Evolutionary conservation across 2,888 invertebrate genomes (phyloP), one percentile per base, ranked within the genome.

Genomic region (Choristoneura rosaceana): DNA sequence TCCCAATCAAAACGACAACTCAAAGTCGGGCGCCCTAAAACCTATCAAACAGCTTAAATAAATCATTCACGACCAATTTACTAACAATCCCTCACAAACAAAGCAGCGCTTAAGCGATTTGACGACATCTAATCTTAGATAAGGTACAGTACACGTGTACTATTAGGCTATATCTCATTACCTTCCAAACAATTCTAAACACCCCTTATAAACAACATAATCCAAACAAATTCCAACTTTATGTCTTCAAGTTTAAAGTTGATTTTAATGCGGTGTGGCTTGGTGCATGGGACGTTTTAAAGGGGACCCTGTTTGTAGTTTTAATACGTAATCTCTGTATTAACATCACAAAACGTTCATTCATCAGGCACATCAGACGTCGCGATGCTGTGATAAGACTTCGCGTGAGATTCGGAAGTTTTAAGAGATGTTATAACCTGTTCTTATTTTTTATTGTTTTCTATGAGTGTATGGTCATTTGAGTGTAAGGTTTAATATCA

Each of bases 261-360:
- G 5, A 12, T n/a, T 50, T 70, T 58, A 9, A 1, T 8, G 10
- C 55, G 45, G 8, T 3, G 4, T 4, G 8, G 45, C 9, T 1
- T 45, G 70, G 43, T 50, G 8, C 10, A 34, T 67, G 43, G 25
- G 70, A 34, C 64, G 58, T 59, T 62, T 25, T 73, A 25, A 33
- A 70, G 67, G 69, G 69, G 64, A 68, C 38, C 67, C 70, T 75
- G 80, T 68, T 62, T 67, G 82, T 83, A 84, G 83, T 82, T 84
- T 82, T 81, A 80, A 77, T 76, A 76, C 79, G 77, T 82, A 82
- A 82, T 82, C 84, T 80, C 80, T 74, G 81, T 81, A 88, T 89
- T 88, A 85, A 82, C 91, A 92, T 92, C 90, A 92, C 92, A 93
- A 92, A 92, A 90, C 90, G 85, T 91, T 88, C 90, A 91, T 93